Percentiles rank a stretch among this genome's conserved stretches.
phyloP scores from a whole-genome alignment of 2,888 invertebrate species.

The Ganaspis brasiliensis region DNA sequence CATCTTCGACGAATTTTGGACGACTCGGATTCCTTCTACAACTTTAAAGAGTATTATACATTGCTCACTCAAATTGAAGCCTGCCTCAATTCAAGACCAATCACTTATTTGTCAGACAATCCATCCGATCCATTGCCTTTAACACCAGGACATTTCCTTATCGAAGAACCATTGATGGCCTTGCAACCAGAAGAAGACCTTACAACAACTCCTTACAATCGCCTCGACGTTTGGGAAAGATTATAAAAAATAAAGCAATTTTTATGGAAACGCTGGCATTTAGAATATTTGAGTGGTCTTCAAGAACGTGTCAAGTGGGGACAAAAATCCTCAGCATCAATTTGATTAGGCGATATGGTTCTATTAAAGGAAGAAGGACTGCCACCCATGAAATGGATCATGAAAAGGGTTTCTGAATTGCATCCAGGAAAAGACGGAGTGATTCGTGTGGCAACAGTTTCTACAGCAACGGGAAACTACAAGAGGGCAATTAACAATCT shows the following conservation, averaged over 20 bases:
- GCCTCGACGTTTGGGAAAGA: neutral
- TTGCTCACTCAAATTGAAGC: conserved; percentile 9
- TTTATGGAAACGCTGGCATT: neutral
- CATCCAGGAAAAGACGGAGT: no score
- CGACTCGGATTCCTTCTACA: neutral
- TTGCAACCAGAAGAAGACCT: neutral
- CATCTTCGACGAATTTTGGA: neutral
- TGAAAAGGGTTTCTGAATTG: no score
- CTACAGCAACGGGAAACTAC: no score
- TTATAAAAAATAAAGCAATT: conserved; percentile 2
- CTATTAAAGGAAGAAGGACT: neutral
- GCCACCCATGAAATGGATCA: no score
- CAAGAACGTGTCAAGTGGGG: neutral
- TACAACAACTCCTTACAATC: neutral
- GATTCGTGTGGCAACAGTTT: no score
- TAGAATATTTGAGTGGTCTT: neutral
- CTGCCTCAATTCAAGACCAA: neutral
- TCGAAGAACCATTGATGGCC: neutral
- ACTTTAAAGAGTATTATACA: neutral
- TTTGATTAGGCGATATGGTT: neutral
- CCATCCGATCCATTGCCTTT: neutral
- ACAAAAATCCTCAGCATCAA: neutral
- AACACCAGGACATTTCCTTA: neutral
- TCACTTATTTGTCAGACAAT: neutral
- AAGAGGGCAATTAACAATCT: no score